Percentiles rank a stretch among this genome's conserved stretches.
phyloP scores from a whole-genome alignment of 2,797 vertebrate species.

The Neosilurus mollespiculum region DNA sequence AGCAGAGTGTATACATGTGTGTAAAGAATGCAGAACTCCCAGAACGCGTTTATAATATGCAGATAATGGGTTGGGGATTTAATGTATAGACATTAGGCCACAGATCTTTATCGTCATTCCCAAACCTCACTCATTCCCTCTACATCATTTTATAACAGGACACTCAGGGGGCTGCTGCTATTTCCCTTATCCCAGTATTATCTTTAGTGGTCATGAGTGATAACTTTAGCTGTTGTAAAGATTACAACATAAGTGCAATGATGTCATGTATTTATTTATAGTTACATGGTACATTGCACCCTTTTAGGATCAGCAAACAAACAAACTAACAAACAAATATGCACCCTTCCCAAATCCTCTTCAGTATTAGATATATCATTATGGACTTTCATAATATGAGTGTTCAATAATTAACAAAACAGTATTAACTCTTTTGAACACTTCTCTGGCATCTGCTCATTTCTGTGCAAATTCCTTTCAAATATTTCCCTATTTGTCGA shows the following conservation, averaged over 20 bases:
- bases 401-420: not conserved
- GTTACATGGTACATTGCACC: not conserved
- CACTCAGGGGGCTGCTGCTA: constrained; percentile 17
- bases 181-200: constrained; percentile 3
- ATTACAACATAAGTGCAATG: constrained; percentile 29
- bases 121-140: not conserved
- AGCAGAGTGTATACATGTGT: constrained; percentile 18
- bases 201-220: constrained; percentile 37
- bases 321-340: not conserved
- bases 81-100: not conserved
- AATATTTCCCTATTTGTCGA: constrained; percentile 52
- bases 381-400: not conserved
- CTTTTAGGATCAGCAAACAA: not conserved
- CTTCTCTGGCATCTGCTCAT: constrained; percentile 54
- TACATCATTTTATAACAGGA: constrained; percentile 1
- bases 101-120: not conserved
- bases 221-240: constrained; percentile 40
- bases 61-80: not conserved
- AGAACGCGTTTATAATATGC: constrained; percentile 44
- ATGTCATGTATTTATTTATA: constrained; percentile 22
- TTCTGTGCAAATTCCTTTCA: constrained; percentile 55
- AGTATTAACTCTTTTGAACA: not conserved
- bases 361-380: not conserved
- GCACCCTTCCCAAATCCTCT: not conserved
- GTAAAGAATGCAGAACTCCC: constrained; percentile 52